Evolutionary conservation across 2,797 vertebrate species (phyloP).

Genomic region (Brachyrhaphis roseni): DNA sequence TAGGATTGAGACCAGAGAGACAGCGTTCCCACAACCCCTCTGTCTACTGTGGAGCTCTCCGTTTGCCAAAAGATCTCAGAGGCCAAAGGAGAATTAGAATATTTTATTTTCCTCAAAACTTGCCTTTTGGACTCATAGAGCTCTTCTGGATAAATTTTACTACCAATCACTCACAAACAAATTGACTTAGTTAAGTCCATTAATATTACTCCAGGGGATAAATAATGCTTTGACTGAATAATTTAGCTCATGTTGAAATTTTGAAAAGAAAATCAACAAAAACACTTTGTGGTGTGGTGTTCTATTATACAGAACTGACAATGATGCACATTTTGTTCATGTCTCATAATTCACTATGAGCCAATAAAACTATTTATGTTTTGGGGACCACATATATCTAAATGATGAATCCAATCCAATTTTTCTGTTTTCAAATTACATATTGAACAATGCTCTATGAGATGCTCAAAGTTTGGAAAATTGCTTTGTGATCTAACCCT

Average conservation of each 20-base stretch:
- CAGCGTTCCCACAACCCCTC: slow-evolving; percentile 72
- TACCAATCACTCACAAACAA: slow-evolving; percentile 29
- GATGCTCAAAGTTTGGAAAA: background rate
- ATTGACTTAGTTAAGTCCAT: slow-evolving; percentile 6
- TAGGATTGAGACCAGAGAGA: slow-evolving; percentile 59
- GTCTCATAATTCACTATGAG: background rate
- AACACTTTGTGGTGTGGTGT: background rate
- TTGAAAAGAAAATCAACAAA: background rate
- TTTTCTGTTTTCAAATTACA: background rate
- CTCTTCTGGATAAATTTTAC: slow-evolving; percentile 30
- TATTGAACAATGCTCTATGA: background rate
- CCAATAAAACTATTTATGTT: background rate
- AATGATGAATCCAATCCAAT: background rate
- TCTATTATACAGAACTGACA: background rate
- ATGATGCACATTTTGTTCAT: background rate
- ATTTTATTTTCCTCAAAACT: slow-evolving; percentile 33
- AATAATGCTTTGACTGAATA: background rate
- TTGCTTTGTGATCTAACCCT: background rate
- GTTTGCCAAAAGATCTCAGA: slow-evolving; percentile 52
- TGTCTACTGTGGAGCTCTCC: slow-evolving; percentile 38
- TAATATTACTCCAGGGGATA: slow-evolving; percentile 3
- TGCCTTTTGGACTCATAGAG: slow-evolving; percentile 22
- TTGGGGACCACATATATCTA: background rate
- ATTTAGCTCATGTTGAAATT: background rate
- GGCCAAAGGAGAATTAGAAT: slow-evolving; percentile 42